These are phyloP conservation scores for Acanthococcus lagerstroemiae DNA, from an alignment of 2,888 invertebrate species.

Conservation along the genomic window DNA sequence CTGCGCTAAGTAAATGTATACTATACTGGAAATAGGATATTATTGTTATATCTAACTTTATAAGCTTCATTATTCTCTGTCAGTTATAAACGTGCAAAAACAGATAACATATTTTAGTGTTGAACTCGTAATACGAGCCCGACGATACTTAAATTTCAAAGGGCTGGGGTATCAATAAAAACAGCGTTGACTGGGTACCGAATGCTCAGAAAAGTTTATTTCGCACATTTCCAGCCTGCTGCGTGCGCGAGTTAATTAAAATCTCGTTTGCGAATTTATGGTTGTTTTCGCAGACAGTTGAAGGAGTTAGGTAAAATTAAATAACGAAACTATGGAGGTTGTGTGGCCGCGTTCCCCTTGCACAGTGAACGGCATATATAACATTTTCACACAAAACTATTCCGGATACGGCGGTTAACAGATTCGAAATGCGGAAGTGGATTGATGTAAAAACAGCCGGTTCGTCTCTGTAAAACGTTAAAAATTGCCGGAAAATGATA, in stretches of 20 bases:
- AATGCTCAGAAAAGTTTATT: slow-evolving; percentile 16
- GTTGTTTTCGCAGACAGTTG: background rate
- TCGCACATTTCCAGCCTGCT: no score
- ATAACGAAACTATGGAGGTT: no score
- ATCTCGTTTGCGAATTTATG: background rate
- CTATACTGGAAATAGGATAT: slow-evolving; percentile 23
- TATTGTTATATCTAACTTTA: slow-evolving; percentile 29
- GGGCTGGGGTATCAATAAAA: slow-evolving; percentile 28
- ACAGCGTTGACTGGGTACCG: slow-evolving; percentile 26
- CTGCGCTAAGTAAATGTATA: background rate
- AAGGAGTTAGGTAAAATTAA: background rate
- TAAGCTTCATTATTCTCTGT: slow-evolving; percentile 31
- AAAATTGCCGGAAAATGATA: no score
- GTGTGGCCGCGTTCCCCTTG: no score
- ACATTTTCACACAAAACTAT: no score
- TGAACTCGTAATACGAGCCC: slow-evolving; percentile 29
- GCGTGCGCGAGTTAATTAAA: background rate
- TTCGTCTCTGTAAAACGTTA: no score
- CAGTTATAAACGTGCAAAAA: slow-evolving; percentile 31
- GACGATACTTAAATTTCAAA: slow-evolving; percentile 30
- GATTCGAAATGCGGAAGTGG: no score
- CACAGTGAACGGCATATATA: no score
- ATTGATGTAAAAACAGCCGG: no score
- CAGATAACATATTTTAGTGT: slow-evolving; percentile 31
- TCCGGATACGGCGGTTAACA: no score